Percentiles rank a stretch among this genome's conserved stretches.
phyloP scores from a whole-genome alignment of 1,140 invertebrate species.

The Charaxes varanes region DNA sequence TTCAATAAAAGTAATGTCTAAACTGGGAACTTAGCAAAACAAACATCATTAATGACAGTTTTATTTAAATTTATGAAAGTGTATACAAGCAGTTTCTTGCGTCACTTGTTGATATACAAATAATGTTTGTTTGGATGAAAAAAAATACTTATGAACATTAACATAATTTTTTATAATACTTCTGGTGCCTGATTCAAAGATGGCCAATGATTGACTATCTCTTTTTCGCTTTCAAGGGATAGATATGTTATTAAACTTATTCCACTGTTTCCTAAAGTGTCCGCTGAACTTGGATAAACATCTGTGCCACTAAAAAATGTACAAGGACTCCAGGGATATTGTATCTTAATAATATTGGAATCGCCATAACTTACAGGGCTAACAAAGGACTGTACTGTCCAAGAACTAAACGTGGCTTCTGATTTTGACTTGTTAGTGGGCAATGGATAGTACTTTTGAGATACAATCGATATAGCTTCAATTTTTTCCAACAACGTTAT shows the following conservation, averaged over 20 bases:
- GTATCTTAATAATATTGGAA: constrained; percentile 15
- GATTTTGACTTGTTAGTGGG: not conserved
- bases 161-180: too few species aligned
- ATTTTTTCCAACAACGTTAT: constrained; percentile 14
- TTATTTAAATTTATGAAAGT: too few species aligned
- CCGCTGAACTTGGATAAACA: constrained; percentile 33
- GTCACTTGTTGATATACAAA: too few species aligned
- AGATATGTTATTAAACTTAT: not conserved
- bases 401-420: constrained; percentile 28
- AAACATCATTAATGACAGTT: too few species aligned
- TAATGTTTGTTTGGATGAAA: too few species aligned
- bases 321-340: constrained; percentile 33
- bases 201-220: not conserved
- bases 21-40: too few species aligned
- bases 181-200: too few species aligned
- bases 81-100: too few species aligned
- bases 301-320: constrained; percentile 29
- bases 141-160: too few species aligned
- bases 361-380: constrained; percentile 20
- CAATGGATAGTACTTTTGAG: not conserved
- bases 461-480: not conserved
- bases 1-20: too few species aligned
- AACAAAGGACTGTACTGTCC: constrained; percentile 36
- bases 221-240: not conserved
- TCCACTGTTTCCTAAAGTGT: constrained; percentile 6